Evolutionary conservation across 2,797 vertebrate species (phyloP).

Genomic region (Myoxocephalus aenaeus): DNA sequence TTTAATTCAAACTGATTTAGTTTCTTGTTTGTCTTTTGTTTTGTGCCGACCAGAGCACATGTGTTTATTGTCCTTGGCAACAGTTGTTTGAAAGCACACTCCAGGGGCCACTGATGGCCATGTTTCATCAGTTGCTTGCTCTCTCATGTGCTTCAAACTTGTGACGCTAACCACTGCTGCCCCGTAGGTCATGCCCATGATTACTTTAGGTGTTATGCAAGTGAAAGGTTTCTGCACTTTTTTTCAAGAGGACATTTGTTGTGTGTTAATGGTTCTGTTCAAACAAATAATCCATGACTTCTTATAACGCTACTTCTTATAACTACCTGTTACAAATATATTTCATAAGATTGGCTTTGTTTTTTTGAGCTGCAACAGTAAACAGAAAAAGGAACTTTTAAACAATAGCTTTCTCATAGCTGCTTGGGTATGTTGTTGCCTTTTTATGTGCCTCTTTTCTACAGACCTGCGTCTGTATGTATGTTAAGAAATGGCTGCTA

Average conservation of each 20-base stretch:
- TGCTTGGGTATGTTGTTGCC: neutral
- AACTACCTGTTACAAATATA: neutral
- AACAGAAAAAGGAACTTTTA: neutral
- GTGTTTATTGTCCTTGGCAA: constrained; percentile 29
- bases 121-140: constrained; percentile 39
- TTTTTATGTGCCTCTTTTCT: neutral
- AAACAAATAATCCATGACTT: neutral
- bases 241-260: neutral
- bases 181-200: constrained; percentile 26
- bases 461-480: neutral
- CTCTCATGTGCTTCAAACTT: constrained; percentile 61
- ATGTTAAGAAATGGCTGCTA: neutral
- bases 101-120: constrained; percentile 21
- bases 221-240: neutral
- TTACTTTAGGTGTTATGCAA: constrained; percentile 18
- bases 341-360: neutral
- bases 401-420: constrained; percentile 1
- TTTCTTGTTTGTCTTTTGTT: neutral
- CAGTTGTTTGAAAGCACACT: constrained; percentile 17
- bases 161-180: constrained; percentile 45
- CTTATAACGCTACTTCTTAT: neutral
- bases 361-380: neutral
- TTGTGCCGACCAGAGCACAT: constrained; percentile 3
- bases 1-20: neutral
- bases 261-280: neutral